Evolutionary conservation across 2,113 vertebrate genomes (phyloP).

Genomic region (Phylloscopus trochilus): DNA sequence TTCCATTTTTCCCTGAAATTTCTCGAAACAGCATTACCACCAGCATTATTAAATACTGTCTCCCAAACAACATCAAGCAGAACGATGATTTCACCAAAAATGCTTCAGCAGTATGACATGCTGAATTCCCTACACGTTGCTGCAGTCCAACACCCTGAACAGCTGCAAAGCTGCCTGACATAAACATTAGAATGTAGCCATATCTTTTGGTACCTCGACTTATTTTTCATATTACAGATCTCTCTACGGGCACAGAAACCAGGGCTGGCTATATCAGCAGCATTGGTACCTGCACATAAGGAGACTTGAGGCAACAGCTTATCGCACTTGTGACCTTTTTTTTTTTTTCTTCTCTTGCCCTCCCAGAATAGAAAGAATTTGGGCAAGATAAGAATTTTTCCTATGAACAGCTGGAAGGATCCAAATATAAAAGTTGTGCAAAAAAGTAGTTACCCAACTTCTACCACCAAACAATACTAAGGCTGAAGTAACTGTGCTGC

Average conservation of each 20-base stretch:
- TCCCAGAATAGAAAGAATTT: not conserved
- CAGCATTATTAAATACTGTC: not conserved
- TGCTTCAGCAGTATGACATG: not conserved
- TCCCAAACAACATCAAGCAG: not conserved
- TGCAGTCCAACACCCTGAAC: not conserved
- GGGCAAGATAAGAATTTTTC: not conserved
- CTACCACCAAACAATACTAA: not conserved
- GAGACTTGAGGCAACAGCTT: not conserved
- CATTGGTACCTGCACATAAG: not conserved
- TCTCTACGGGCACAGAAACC: not conserved
- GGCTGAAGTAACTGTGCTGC: not conserved
- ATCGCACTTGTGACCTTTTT: not conserved
- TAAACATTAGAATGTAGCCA: rapidly evolving
- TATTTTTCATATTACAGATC: not conserved
- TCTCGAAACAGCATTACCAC: not conserved
- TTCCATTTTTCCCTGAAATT: not conserved
- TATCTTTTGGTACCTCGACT: not conserved
- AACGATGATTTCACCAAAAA: not conserved
- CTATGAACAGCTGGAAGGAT: not conserved
- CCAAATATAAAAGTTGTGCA: not conserved
- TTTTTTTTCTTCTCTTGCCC: not conserved
- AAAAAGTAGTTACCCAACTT: not conserved
- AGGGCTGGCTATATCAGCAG: not conserved
- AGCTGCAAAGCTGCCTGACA: not conserved
- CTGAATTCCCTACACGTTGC: not conserved